Evolutionary conservation across 2,797 vertebrate species (phyloP), one percentile per base, ranked within the genome.

Genomic region (Sebastes aleutianus): DNA sequence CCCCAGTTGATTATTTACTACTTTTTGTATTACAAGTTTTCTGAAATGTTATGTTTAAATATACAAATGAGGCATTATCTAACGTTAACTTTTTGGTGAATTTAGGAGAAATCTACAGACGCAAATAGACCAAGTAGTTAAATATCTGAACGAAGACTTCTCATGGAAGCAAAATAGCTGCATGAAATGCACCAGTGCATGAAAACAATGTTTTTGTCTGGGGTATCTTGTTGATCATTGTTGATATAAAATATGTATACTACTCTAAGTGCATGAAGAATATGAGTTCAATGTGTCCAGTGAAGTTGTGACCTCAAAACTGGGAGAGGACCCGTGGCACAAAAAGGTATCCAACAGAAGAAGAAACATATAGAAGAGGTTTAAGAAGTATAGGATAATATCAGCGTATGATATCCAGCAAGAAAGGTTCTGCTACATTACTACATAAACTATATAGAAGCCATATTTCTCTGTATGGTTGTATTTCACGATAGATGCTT

Each of bases 401-500:
- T 63, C 18, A 66, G 3, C 34, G 20, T 16, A 16, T 34, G 14
- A n/a, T 31, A 29, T 65, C 12, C 47, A 53, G 14, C 26, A 66
- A 31, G 27, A 58, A 61, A 39, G 31, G 12, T 32, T 62, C 29
- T 57, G 5, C 53, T 22, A 27, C 67, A 56, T 64, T 63, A 10
- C 32, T 13, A 22, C 14, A 50, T 13, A 24, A 0, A 36, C 13
- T 11, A 43, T 64, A 34, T 20, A 58, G 43, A 68, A 43, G 72
- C 31, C 62, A 47, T 70, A 56, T 75, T 86, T 79, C 43, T 76
- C 18, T 47, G 50, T 43, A 56, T 39, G 26, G 18, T 63, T 82
- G 14, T 62, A 70, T 79, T 79, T 88, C 47, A 80, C 27, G 64
- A 39, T 54, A 75, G 39, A 9, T 75, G 3, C 11, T 79, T 63